Evolutionary conservation across 2,888 invertebrate genomes (phyloP), one percentile per base, ranked within the genome.

Genomic region (Stenotaenia linearis): DNA sequence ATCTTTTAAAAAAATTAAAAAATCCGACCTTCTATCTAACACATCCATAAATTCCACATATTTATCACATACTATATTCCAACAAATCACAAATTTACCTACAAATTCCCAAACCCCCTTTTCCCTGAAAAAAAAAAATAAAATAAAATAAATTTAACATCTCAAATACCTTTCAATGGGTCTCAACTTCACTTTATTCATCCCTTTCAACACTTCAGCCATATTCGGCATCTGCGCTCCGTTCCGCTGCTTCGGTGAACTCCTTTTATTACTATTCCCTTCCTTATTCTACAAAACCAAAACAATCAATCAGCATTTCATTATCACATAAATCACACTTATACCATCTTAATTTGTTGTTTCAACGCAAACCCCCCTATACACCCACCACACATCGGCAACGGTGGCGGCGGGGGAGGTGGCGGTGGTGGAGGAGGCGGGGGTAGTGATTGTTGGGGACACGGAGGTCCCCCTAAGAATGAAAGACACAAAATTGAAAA

Each of bases 121-220:
- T 56, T 21, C n/a, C n/a, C n/a, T n/a, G n/a, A n/a, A n/a, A n/a
- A n/a, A n/a, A n/a, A n/a, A n/a, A n/a, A n/a, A n/a, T n/a, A n/a
- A n/a, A n/a, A n/a, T n/a, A n/a, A n/a, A n/a, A n/a, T n/a, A n/a
- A n/a, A n/a, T n/a, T n/a, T n/a, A n/a, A n/a, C n/a, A n/a, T n/a
- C n/a, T n/a, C n/a, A n/a, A n/a, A n/a, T 77, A 77, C 77, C 77
- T 32, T n/a, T 35, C n/a, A 18, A 77, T 37, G 0, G 77, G 77
- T 18, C 77, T 12, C 5, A 77, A 21, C 21, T 77, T 77, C 4
- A 77, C 77, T 37, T 77, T 77, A 40, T 77, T 40, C 40, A 77
- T 77, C 9, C 77, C 77, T 77, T 77, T 77, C 35, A 77, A 77
- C 30, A 77, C 35, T 1, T 77, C 77, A 12, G 77, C 18, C 77